phyloP scores from a whole-genome alignment of 1,140 invertebrate species.

The Solen grandis region DNA sequence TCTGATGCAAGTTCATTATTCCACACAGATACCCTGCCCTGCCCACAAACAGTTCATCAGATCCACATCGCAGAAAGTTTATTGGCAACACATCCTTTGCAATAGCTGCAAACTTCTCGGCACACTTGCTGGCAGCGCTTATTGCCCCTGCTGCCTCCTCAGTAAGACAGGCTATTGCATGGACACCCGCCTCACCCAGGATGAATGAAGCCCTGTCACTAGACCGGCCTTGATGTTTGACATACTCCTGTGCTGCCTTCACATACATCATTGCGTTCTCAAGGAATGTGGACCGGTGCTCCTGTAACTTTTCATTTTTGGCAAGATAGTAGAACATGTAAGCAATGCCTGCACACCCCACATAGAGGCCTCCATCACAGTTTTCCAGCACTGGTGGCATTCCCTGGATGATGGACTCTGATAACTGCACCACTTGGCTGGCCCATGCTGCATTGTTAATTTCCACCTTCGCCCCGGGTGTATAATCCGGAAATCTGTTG shows the following conservation, averaged over 20 bases:
- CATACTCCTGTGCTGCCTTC: conserved; percentile 69
- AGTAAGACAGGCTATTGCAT: conserved; percentile 79
- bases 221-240: conserved; percentile 36
- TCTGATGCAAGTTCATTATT: conserved; percentile 85
- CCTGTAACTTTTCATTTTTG: conserved; percentile 67
- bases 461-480: conserved; percentile 53
- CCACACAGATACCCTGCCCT: conserved; percentile 90
- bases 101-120: conserved; percentile 72
- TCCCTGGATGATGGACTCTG: conserved; percentile 61
- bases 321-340: conserved; percentile 82
- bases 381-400: conserved; percentile 68
- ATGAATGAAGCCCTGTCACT: conserved; percentile 79
- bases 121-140: conserved; percentile 63
- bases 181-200: conserved; percentile 80
- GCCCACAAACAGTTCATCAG: conserved; percentile 92
- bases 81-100: conserved; percentile 81
- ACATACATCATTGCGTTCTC: conserved; percentile 75
- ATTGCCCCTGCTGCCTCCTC: conserved; percentile 70
- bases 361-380: conserved; percentile 82
- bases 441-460: conserved; percentile 69
- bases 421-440: conserved; percentile 54
- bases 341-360: conserved; percentile 81
- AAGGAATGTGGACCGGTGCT: conserved; percentile 70
- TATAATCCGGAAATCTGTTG: conserved; percentile 75
- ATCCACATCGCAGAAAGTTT: conserved; percentile 86